These are phyloP conservation scores for Clarias laeviceps DNA, from an alignment of 2,797 vertebrate genomes.

Conservation along the genomic window DNA sequence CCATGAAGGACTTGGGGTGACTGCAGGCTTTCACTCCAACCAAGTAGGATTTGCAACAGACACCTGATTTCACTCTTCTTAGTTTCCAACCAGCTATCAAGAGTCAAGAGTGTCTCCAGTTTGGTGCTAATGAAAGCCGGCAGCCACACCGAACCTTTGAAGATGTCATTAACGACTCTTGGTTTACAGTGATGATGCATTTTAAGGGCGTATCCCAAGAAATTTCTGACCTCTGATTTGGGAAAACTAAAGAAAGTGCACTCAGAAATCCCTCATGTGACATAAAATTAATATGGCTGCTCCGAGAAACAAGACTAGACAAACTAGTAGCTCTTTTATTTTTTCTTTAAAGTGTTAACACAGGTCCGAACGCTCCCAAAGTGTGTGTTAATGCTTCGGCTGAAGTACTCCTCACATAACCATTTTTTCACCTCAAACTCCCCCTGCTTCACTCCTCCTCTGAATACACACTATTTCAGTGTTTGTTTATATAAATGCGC, in stretches of 20 bases:
- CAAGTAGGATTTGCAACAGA: background rate
- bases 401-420: too few relatives aligned
- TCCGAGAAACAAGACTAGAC: background rate
- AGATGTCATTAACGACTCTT: background rate
- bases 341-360: too few relatives aligned
- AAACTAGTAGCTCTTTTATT: background rate
- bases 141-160: background rate
- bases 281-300: background rate
- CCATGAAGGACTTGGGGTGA: background rate
- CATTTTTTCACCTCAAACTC: too few relatives aligned
- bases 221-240: background rate
- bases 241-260: background rate
- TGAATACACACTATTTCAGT: too few relatives aligned
- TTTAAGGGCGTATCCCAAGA: background rate
- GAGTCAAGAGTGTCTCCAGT: background rate
- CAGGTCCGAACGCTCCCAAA: too few relatives aligned
- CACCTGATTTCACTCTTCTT: background rate
- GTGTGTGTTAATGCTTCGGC: too few relatives aligned
- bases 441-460: too few relatives aligned
- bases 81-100: background rate
- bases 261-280: background rate
- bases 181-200: background rate
- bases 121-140: background rate
- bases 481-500: too few relatives aligned
- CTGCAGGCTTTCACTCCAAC: background rate